These are phyloP conservation scores for Eupeodes luniger DNA, from an alignment of 2,888 invertebrate species.

Conservation along the genomic window DNA sequence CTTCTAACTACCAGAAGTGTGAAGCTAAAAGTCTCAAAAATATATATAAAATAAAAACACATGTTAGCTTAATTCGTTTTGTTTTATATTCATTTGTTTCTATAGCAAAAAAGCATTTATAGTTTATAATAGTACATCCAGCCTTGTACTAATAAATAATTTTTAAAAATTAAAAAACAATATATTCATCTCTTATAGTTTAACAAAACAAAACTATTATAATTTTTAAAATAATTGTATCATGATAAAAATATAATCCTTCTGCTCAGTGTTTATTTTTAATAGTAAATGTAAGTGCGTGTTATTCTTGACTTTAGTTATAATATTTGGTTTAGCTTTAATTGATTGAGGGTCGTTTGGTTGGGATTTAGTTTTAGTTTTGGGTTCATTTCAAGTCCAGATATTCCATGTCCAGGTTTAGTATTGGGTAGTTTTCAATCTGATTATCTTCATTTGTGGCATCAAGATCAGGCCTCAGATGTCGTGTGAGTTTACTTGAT, in stretches of 20 bases:
- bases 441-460: slow-evolving; percentile 57
- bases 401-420: slow-evolving; percentile 60
- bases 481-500: slow-evolving; percentile 31
- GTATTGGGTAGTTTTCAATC: slow-evolving; percentile 56
- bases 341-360: slow-evolving; percentile 40
- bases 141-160: slow-evolving; percentile 69
- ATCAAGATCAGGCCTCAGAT: slow-evolving; percentile 32
- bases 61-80: not conserved
- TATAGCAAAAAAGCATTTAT: slow-evolving; percentile 58
- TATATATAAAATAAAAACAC: not conserved
- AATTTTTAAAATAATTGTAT: slow-evolving; percentile 57
- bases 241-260: slow-evolving; percentile 71
- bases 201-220: slow-evolving; percentile 42
- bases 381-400: slow-evolving; percentile 58
- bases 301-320: slow-evolving; percentile 18
- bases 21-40: not conserved
- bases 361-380: not conserved
- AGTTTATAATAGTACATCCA: slow-evolving; percentile 67
- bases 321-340: slow-evolving; percentile 34
- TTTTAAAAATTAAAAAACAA: slow-evolving; percentile 40
- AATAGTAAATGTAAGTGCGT: slow-evolving; percentile 33
- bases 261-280: slow-evolving; percentile 68
- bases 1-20: not conserved
- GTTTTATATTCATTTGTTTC: slow-evolving; percentile 51
- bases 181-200: slow-evolving; percentile 19